Evolutionary conservation across 2,888 invertebrate genomes (phyloP).

Genomic region (Leptinotarsa tumamoca): DNA sequence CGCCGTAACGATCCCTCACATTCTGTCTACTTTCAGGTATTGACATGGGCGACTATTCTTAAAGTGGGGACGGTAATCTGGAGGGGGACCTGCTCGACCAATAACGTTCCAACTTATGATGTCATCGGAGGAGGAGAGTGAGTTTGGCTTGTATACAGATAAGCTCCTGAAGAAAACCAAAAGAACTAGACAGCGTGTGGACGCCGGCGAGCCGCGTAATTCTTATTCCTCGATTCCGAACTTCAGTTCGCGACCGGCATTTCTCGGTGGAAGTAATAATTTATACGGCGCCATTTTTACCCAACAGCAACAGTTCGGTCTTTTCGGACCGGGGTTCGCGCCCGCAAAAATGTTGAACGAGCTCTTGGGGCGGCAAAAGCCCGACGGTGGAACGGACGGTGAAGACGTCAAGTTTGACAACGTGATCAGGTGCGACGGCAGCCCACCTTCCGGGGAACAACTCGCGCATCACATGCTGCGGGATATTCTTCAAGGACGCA

Average conservation of each 20-base stretch:
- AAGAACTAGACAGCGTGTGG: slow-evolving; percentile 95
- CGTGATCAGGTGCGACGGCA: slow-evolving; percentile 70
- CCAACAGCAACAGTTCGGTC: slow-evolving; percentile 83
- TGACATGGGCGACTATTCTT: slow-evolving; percentile 69
- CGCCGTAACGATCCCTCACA: slow-evolving; percentile 49
- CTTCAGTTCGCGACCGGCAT: slow-evolving; percentile 83
- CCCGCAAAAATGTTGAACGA: slow-evolving; percentile 94
- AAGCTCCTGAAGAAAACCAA: slow-evolving; percentile 92
- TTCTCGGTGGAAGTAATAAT: slow-evolving; percentile 78
- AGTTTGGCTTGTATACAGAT: slow-evolving; percentile 93
- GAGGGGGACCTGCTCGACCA: slow-evolving; percentile 76
- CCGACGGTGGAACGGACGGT: slow-evolving; percentile 64
- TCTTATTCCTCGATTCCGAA: slow-evolving; percentile 87
- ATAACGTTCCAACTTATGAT: slow-evolving; percentile 91
- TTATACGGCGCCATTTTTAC: slow-evolving; percentile 89
- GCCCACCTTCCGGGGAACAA: slow-evolving; percentile 70
- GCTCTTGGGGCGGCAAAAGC: slow-evolving; percentile 80
- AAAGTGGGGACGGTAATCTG: slow-evolving; percentile 69
- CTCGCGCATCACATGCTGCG: slow-evolving; percentile 87
- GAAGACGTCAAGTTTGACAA: slow-evolving; percentile 66
- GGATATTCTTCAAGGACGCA: slow-evolving; percentile 90
- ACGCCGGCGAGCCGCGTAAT: slow-evolving; percentile 95
- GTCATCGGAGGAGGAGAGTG: slow-evolving; percentile 97
- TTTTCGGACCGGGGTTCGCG: slow-evolving; percentile 87
- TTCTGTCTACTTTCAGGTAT: slow-evolving; percentile 62